Evolutionary conservation across 2,113 vertebrate species (phyloP).

Genomic region (Mustelus asterias): DNA sequence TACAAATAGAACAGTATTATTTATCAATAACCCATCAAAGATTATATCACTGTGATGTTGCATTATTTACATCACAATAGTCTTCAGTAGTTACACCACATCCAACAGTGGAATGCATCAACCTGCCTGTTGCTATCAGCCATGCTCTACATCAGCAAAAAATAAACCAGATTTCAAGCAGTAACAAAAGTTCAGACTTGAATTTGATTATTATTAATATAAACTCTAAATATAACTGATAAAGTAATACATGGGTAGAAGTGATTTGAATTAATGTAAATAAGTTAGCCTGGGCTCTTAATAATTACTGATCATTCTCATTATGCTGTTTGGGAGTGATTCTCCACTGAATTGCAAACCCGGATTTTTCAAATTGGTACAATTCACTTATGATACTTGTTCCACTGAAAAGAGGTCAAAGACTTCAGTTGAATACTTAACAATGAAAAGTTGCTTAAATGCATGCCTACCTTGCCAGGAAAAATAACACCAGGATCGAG

Average conservation of each 20-base stretch:
- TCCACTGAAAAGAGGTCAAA: background rate
- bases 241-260: background rate
- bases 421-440: background rate
- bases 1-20: background rate
- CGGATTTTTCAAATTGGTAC: no score
- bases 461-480: background rate
- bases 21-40: background rate
- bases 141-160: background rate
- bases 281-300: background rate
- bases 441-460: background rate
- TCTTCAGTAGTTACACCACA: background rate
- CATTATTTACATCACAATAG: background rate
- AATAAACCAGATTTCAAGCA: background rate
- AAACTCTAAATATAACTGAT: background rate
- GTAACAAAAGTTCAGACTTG: background rate
- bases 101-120: background rate
- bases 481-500: background rate
- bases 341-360: background rate
- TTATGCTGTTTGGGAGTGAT: background rate
- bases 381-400: background rate
- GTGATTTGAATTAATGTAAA: background rate
- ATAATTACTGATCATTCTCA: background rate
- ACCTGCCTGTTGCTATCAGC: background rate
- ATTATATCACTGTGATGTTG: background rate
- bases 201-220: background rate